Base-by-base conservation (phyloP, 35 echinoderm and acorn worm species). In the Heliocidaris erythrogramma region DNA sequence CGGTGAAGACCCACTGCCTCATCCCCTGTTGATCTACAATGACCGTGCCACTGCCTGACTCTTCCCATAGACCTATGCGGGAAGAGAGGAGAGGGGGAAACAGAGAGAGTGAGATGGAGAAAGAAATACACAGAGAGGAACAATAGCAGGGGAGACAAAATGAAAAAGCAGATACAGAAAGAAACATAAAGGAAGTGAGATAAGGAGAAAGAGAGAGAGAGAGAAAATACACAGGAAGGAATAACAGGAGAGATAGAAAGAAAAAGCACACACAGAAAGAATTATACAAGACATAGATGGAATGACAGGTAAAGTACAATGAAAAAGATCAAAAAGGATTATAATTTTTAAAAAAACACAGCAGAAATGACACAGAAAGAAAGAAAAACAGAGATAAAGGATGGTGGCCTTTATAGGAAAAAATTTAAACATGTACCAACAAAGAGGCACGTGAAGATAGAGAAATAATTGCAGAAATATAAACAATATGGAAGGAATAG, bases 21-120 rank as follows among this genome's bases (percentile, higher is more conserved):
- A 89, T 47, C 18, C 87, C 87, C 31, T 48, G 31, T 13, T 0
- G 0, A 48, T 48, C 87, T 0, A 89, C 87, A 13, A 89, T 16
- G 3, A 89, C 24, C 7, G 47, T 48, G 14, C 87, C 87, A 89
- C 87, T 89, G 87, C 87, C 87, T 31, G 87, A 89, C 87, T 89
- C 31, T 13, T 47, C 47, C 87, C 87, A 89, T 7, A 89, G 31
- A 89, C 87, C 87, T 89, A 6, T 35, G 32, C 4, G 47, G 30
- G 31, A 42, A 8, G 87, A 89, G 12, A 9, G 31, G 47, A 47
- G 31, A 48, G 32, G 31, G 16, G 9, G 87, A 14, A 31, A 47
- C 42, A 32, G 31, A 11, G 29, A 87, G 29, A 31, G 29, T 7
- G 32, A 31, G 85, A 87, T 30, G 29, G 9, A 21, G 29, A 30